phyloP scores from a whole-genome alignment of 1,140 invertebrate species.

The Drosophila bocqueti region DNA sequence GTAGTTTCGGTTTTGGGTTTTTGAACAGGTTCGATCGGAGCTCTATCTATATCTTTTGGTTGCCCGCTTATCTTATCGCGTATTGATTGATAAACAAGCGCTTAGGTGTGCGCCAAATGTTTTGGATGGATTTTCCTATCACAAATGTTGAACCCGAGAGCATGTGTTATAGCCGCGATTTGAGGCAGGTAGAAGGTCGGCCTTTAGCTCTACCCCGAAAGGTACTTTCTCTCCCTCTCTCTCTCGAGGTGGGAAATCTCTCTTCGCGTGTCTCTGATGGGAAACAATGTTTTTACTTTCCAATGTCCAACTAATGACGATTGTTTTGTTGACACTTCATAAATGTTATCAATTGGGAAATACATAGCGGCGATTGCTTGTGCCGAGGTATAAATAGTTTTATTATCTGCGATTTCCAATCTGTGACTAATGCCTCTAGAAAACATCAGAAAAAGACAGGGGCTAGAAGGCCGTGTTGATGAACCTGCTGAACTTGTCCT shows the following conservation, averaged over 20 bases:
- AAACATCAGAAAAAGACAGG: not conserved
- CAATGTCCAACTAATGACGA: not conserved
- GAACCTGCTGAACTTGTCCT: constrained; percentile 54
- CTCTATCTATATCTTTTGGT: constrained; percentile 45
- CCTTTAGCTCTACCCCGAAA: not conserved
- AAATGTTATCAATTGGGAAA: constrained; percentile 27
- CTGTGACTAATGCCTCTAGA: not conserved
- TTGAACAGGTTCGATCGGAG: constrained; percentile 10
- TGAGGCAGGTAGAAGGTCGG: constrained; percentile 7
- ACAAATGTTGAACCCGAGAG: constrained; percentile 11
- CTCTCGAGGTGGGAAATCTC: not conserved
- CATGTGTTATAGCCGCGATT: constrained; percentile 30
- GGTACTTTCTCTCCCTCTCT: not conserved
- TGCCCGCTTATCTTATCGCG: constrained; percentile 62
- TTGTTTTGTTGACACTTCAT: constrained; percentile 21
- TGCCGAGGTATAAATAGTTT: constrained; percentile 16
- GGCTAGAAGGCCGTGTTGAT: constrained; percentile 1
- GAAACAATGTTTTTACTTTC: not conserved
- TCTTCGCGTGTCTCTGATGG: not conserved
- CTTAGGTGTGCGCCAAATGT: constrained; percentile 41
- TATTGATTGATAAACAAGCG: constrained; percentile 63
- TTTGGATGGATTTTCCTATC: constrained; percentile 32
- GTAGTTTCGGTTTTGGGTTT: constrained; percentile 8
- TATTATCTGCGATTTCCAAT: constrained; percentile 31
- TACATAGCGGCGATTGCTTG: constrained; percentile 9